Percentiles rank a stretch among this genome's conserved stretches.
Conservation (phyloP, 2,888 invertebrate species). For the Himalopsyche anomala region DNA sequence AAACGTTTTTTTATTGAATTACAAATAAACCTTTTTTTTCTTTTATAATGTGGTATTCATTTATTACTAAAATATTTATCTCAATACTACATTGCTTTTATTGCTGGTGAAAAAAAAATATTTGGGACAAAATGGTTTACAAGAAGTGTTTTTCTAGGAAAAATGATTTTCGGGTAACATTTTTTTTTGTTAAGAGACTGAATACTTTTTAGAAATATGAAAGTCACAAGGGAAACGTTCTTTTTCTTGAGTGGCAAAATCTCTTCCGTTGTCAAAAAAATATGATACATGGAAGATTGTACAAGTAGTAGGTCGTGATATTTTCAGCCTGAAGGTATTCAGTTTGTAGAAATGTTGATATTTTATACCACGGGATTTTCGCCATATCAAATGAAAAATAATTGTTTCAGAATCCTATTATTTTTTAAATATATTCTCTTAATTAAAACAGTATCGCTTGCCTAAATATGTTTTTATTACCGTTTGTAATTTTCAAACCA, state of each 20-base stretch:
- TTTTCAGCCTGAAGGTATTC: constrained; percentile 11
- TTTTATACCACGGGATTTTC: background rate
- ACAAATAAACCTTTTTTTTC: background rate
- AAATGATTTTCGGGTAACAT: constrained; percentile 14
- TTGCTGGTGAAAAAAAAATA: background rate
- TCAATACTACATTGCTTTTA: background rate
- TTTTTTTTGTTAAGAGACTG: constrained; percentile 34
- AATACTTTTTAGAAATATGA: constrained; percentile 30
- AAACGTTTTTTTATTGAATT: no score
- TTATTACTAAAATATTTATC: background rate
- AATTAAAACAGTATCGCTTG: no score
- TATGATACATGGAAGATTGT: constrained; percentile 26
- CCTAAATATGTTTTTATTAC: no score
- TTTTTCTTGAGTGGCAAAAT: constrained; percentile 34
- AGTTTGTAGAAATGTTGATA: background rate
- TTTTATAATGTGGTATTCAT: background rate
- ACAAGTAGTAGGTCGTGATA: constrained; percentile 16
- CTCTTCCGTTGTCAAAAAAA: constrained; percentile 34
- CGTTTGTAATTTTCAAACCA: no score
- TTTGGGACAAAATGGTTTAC: background rate
- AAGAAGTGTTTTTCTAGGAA: constrained; percentile 30
- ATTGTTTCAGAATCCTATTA: background rate
- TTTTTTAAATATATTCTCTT: no score
- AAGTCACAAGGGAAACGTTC: constrained; percentile 27
- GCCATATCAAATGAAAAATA: background rate